These are phyloP conservation scores for Orchestes rusci DNA, from an alignment of 2,888 invertebrate species.

Conservation along the genomic window DNA sequence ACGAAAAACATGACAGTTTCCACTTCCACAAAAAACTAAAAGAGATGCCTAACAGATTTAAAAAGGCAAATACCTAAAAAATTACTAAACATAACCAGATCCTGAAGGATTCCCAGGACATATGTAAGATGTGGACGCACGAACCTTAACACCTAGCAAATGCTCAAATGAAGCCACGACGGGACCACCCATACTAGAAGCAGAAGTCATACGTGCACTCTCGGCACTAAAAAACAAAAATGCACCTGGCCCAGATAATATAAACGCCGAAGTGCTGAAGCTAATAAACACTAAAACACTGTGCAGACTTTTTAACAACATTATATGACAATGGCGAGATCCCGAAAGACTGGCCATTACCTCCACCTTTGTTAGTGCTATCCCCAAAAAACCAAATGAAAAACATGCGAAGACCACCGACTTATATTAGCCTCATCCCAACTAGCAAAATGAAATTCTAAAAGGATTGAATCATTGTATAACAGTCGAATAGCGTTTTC, in stretches of 20 bases:
- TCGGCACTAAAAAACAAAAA: too few species aligned
- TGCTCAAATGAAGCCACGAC: background rate
- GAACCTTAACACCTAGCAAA: background rate
- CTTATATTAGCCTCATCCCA: slow-evolving; percentile 1
- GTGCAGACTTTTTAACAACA: too few species aligned
- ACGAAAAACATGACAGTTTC: too few species aligned
- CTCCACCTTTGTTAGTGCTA: background rate
- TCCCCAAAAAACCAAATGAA: slow-evolving; percentile 8
- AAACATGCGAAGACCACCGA: background rate
- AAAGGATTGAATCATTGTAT: too few species aligned
- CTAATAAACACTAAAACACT: too few species aligned
- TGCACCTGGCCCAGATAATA: background rate
- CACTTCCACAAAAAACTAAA: background rate
- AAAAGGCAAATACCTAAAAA: background rate
- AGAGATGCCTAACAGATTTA: background rate
- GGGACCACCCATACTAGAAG: too few species aligned
- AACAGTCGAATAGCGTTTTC: too few species aligned
- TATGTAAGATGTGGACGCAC: background rate
- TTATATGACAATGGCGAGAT: slow-evolving; percentile 1
- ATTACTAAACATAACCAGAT: too few species aligned
- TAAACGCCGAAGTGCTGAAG: too few species aligned
- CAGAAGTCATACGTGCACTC: too few species aligned
- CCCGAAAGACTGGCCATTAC: slow-evolving; percentile 1
- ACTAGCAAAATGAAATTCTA: too few species aligned
- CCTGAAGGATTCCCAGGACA: background rate